Evolutionary conservation across 1,140 invertebrate species (phyloP), one percentile per base, ranked within the genome.

Genomic region (Melipona quadrifasciata): DNA sequence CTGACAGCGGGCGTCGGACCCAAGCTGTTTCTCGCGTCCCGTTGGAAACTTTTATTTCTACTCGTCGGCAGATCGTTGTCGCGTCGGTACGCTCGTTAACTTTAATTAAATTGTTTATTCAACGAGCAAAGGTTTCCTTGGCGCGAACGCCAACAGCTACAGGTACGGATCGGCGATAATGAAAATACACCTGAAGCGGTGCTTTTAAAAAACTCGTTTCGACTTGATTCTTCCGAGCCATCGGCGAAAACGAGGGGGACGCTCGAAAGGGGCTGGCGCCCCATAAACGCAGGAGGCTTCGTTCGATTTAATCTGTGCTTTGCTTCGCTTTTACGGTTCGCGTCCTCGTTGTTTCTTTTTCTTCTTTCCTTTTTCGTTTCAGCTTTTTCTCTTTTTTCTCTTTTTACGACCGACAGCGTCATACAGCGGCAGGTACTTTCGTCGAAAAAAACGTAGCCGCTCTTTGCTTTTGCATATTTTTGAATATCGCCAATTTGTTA

Each of bases 41-140:
- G 21, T 19, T 57, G 17, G 12, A 19, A 58, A 31, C 19, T 65
- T 64, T 72, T 73, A 64, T 65, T 65, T 64, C 31, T 47, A 14
- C 24, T 11, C 0, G 11, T 3, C 39, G 27, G 21, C 21, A 14
- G 67, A 47, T 79, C 80, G 70, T 72, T 71, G 51, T 58, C 70
- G 70, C 65, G 34, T 70, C 53, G 55, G n/a, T 5, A 21, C 71
- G 70, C 53, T 85, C 76, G 58, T 86, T 84, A 78, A 61, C 76
- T 85, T 84, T 86, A 86, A 86, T 86, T 86, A 79, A 86, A 86
- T 86, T 86, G 83, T 86, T 86, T 86, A 85, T 85, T 85, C 84
- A 70, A 85, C 77, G 76, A 55, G 34, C 64, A 58, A 61, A 39
- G 27, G n/a, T 47, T 24, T 31, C 27, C 53, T 17, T 17, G 24